Percentiles rank a stretch among this genome's conserved stretches.
Conservation (phyloP, 2,888 invertebrate genomes). For the Blastobasis lacticolella region DNA sequence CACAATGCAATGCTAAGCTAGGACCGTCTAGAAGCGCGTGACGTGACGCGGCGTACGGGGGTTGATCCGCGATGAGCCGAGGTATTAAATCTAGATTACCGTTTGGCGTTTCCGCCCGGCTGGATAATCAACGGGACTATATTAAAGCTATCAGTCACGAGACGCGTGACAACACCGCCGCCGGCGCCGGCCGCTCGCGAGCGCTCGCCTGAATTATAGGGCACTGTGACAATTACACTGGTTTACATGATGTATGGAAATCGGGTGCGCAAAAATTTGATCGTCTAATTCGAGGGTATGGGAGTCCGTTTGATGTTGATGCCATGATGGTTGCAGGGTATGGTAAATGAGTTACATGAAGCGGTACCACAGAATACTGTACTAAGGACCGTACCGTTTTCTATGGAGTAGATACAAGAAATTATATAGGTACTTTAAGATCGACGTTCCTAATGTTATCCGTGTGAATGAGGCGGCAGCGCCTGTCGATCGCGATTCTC, state of each 20-base stretch:
- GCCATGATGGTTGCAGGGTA: too few relatives aligned
- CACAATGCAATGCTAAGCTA: too few relatives aligned
- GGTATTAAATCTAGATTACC: slow-evolving; percentile 71
- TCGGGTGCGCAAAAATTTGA: slow-evolving; percentile 11
- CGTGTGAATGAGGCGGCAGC: too few relatives aligned
- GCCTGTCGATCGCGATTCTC: too few relatives aligned
- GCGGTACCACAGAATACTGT: too few relatives aligned
- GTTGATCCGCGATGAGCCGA: slow-evolving; percentile 49
- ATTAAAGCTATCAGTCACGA: slow-evolving; percentile 70
- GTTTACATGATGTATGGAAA: slow-evolving; percentile 28
- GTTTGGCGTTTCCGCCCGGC: slow-evolving; percentile 60
- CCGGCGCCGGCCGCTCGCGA: slow-evolving; percentile 37
- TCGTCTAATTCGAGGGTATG: too few relatives aligned
- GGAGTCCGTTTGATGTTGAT: too few relatives aligned
- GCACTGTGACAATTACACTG: slow-evolving; percentile 30
- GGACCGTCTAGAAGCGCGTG: slow-evolving; percentile 12
- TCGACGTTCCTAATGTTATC: too few relatives aligned
- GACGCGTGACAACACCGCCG: slow-evolving; percentile 49
- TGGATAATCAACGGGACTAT: slow-evolving; percentile 67
- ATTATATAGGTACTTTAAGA: too few relatives aligned
- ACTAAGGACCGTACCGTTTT: too few relatives aligned
- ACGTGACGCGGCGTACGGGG: slow-evolving; percentile 33
- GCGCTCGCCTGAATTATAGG: slow-evolving; percentile 38
- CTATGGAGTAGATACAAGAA: too few relatives aligned
- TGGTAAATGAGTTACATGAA: too few relatives aligned